Conservation (phyloP, 2,113 vertebrate genomes). For the Perccottus glenii region DNA sequence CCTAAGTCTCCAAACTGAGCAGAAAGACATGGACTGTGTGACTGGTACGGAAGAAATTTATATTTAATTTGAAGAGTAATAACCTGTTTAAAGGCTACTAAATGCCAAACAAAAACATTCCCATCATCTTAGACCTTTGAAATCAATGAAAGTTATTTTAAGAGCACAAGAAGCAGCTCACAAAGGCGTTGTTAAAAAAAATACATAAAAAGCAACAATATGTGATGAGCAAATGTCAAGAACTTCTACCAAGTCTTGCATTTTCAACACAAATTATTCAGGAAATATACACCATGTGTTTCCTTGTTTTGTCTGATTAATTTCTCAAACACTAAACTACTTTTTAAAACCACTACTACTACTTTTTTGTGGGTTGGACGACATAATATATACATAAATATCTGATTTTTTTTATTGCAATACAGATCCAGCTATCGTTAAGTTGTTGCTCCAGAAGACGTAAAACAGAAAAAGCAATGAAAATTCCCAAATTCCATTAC, state of each 20-base stretch:
- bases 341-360: too few relatives aligned
- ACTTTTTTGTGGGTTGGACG: too few relatives aligned
- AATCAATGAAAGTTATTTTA: neutral
- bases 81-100: neutral
- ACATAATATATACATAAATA: too few relatives aligned
- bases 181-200: neutral
- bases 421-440: too few relatives aligned
- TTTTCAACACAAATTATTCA: too few relatives aligned
- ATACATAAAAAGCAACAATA: neutral
- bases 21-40: neutral
- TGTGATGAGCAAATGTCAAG: neutral
- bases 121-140: neutral
- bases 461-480: too few relatives aligned
- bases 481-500: too few relatives aligned
- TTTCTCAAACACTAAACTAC: too few relatives aligned
- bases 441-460: too few relatives aligned
- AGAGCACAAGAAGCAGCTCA: neutral
- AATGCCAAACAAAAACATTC: neutral
- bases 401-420: too few relatives aligned
- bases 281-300: too few relatives aligned
- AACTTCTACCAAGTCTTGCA: neutral
- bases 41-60: neutral
- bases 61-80: neutral
- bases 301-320: too few relatives aligned
- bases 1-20: slow-evolving; percentile 20